These are phyloP conservation scores for Drosophila seclusa DNA, from an alignment of 2,888 invertebrate genomes.

Conservation along the genomic window DNA sequence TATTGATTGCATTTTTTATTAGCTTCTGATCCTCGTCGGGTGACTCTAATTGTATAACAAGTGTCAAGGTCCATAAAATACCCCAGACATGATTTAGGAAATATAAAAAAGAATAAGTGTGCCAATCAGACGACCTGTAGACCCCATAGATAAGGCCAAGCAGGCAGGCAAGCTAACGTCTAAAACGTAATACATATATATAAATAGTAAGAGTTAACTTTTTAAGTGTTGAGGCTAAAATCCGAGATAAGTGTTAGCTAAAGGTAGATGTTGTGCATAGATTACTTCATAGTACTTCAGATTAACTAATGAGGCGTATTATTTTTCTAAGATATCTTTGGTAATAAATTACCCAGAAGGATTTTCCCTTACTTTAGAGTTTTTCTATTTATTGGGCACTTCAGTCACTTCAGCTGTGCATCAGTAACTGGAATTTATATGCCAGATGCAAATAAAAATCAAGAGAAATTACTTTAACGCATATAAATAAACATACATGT, in stretches of 20 bases:
- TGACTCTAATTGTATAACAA: not conserved
- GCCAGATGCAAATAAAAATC: conserved; percentile 47
- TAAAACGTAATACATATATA: not conserved
- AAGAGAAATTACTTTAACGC: conserved; percentile 46
- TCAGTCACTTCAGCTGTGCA: conserved; percentile 9
- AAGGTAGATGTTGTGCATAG: not conserved
- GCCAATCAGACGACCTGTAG: conserved; percentile 12
- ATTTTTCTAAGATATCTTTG: not conserved
- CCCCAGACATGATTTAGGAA: not conserved
- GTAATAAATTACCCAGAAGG: not conserved
- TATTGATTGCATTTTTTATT: not conserved
- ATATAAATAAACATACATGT: conserved; percentile 12
- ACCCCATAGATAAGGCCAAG: conserved; percentile 22
- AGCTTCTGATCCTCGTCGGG: not conserved
- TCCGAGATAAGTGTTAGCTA: conserved; percentile 7
- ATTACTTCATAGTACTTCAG: conserved; percentile 1
- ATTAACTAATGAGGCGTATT: not conserved
- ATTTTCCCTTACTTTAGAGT: not conserved
- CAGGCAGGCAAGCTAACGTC: not conserved
- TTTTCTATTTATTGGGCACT: not conserved
- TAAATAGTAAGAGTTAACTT: conserved; percentile 3
- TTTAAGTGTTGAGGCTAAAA: conserved; percentile 14
- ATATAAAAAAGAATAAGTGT: not conserved
- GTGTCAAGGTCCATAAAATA: not conserved
- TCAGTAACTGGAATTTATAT: conserved; percentile 36